Evolutionary conservation across 2,113 vertebrate species (phyloP), one percentile per base, ranked within the genome.

Genomic region (Capricornis sumatraensis): DNA sequence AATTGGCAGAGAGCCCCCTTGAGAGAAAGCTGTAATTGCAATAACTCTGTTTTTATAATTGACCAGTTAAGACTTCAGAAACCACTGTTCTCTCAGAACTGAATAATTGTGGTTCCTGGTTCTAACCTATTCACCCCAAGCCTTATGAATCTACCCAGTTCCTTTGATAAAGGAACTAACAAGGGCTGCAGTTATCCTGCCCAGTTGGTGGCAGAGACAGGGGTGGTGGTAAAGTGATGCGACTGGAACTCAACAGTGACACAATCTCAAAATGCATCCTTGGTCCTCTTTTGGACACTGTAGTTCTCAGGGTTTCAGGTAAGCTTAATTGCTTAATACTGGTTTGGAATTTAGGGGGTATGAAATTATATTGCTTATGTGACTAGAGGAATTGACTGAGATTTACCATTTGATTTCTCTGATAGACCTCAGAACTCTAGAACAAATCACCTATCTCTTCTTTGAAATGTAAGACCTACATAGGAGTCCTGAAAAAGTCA

Each of bases 401-500:
- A 89, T 87, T 90, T 95, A 58, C 11, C 17, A 55, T 89, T 89
- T 85, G 33, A 91, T 76, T 94, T 91, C 58, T 60, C 96, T 11
- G 10, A 5, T 50, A 95, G 33, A 83, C 33, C 28, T 95, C 13
- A 1, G n/a, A 81, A 96, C 17, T 86, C 10, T 83, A 87, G 5
- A 9, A 23, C 23, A 94, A 87, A 90, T 28, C 60, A 82, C 30
- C 21, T 50, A 50, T n/a, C 6, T 95, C 4, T 89, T 85, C 36
- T 57, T 94, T 95, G 57, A 96, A 92, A 89, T 40, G 6, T 53
- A 83, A 97, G 11, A n/a, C 60, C 40, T 93, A 95, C 14, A 74
- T 30, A 81, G 5, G 14, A 40, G 14, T 87, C 55, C 64, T 58
- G 15, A 87, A 55, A 92, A 81, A 79, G 62, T 89, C 16, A 79